These are phyloP conservation scores for Apotomis turbidana DNA, from an alignment of 2,888 invertebrate genomes.

Conservation along the genomic window DNA sequence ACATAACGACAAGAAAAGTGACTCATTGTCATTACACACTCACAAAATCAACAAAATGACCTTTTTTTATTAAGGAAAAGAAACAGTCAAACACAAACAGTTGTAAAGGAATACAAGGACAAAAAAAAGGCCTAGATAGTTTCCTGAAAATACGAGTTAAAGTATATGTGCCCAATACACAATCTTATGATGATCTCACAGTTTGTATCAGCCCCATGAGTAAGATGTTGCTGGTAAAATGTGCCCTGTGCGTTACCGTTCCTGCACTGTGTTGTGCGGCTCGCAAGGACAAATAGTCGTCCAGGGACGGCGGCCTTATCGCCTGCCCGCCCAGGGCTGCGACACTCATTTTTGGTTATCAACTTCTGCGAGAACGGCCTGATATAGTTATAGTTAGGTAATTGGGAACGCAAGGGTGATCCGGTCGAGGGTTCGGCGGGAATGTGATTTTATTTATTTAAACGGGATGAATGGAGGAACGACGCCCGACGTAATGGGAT, in stretches of 20 bases:
- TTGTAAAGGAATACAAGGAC: no score
- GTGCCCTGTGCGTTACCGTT: conserved; percentile 13
- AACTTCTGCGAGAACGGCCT: conserved; percentile 26
- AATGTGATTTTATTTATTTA: conserved; percentile 21
- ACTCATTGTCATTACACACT: no score
- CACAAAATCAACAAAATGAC: no score
- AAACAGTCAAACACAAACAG: no score
- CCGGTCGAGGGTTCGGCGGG: not conserved
- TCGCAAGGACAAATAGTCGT: conserved; percentile 33
- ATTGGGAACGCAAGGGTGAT: conserved; percentile 24
- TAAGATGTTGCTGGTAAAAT: no score
- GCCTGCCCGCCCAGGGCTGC: conserved; percentile 29
- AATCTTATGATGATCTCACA: no score
- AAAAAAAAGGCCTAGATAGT: no score
- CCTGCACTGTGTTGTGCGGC: not conserved
- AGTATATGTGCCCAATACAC: no score
- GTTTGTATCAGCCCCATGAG: no score
- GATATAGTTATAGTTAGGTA: conserved; percentile 36
- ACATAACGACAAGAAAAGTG: no score
- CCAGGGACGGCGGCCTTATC: conserved; percentile 37
- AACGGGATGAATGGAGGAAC: conserved; percentile 1
- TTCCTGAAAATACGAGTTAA: no score
- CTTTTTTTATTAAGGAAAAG: no score
- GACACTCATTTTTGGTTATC: conserved; percentile 41
- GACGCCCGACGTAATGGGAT: not conserved